Percentiles rank a stretch among this genome's conserved stretches.
phyloP scores from a whole-genome alignment of 2,113 vertebrate species.

The Eudyptes chrysolophus region DNA sequence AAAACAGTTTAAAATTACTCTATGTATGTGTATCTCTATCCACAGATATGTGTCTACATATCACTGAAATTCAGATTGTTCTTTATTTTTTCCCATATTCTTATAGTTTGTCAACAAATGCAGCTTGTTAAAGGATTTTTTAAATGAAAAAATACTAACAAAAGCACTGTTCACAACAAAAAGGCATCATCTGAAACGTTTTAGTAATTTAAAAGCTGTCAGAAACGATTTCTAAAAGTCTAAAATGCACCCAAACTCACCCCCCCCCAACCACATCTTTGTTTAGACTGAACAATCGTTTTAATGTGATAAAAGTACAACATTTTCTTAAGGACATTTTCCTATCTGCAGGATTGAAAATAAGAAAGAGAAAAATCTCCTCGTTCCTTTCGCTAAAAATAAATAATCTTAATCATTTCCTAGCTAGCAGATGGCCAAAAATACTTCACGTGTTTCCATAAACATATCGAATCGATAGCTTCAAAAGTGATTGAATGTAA shows the following conservation, averaged over 20 bases:
- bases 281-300: not conserved
- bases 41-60: not conserved
- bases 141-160: not conserved
- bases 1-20: not conserved
- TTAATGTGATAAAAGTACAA: not conserved
- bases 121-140: not conserved
- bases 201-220: not conserved
- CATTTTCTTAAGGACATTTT: not conserved
- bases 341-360: not conserved
- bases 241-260: not conserved
- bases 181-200: not conserved
- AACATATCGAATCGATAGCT: conserved; percentile 31
- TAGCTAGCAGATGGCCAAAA: conserved; percentile 24
- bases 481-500: conserved; percentile 31
- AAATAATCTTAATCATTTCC: not conserved
- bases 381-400: not conserved
- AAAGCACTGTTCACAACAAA: not conserved
- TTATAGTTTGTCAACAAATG: not conserved
- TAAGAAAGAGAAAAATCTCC: not conserved
- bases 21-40: not conserved
- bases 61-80: not conserved
- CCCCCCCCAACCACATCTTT: not conserved
- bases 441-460: conserved; percentile 32
- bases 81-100: not conserved
- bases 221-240: conserved; percentile 45